These are phyloP conservation scores for Noturus placidus DNA, from an alignment of 2,113 vertebrate species.

Conservation along the genomic window DNA sequence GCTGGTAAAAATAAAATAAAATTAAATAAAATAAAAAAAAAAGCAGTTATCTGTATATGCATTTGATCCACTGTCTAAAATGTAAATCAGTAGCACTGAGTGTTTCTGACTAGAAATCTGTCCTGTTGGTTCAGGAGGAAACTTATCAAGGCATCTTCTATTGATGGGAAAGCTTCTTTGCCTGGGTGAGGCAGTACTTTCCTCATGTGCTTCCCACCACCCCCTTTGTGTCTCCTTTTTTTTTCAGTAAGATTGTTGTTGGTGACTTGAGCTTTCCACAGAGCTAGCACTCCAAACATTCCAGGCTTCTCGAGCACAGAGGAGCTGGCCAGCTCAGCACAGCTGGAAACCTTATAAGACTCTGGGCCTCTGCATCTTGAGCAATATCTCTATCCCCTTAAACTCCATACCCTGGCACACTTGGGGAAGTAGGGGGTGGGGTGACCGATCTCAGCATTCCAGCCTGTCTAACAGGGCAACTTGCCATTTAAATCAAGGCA, in stretches of 20 bases:
- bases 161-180: constrained; percentile 5
- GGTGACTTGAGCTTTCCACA: constrained; percentile 69
- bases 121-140: background rate
- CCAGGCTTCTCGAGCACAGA: constrained; percentile 63
- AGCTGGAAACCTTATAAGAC: constrained; percentile 72
- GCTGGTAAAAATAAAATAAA: background rate
- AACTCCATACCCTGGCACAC: constrained; percentile 26
- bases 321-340: constrained; percentile 60
- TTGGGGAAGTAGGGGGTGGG: constrained; percentile 15
- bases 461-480: constrained; percentile 22
- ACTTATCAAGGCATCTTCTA: background rate
- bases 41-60: too few species aligned
- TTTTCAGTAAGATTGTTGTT: constrained; percentile 55
- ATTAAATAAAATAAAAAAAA: too few species aligned
- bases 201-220: background rate
- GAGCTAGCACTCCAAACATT: constrained; percentile 70
- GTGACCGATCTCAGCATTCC: constrained; percentile 43
- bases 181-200: constrained; percentile 24
- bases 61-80: background rate
- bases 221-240: constrained; percentile 13
- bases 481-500: constrained; percentile 12
- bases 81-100: background rate
- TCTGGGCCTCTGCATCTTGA: constrained; percentile 62
- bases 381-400: constrained; percentile 53
- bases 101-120: background rate